Conservation (phyloP, 53 echinoderm and acorn worm species). For the Paracentrotus lividus region DNA sequence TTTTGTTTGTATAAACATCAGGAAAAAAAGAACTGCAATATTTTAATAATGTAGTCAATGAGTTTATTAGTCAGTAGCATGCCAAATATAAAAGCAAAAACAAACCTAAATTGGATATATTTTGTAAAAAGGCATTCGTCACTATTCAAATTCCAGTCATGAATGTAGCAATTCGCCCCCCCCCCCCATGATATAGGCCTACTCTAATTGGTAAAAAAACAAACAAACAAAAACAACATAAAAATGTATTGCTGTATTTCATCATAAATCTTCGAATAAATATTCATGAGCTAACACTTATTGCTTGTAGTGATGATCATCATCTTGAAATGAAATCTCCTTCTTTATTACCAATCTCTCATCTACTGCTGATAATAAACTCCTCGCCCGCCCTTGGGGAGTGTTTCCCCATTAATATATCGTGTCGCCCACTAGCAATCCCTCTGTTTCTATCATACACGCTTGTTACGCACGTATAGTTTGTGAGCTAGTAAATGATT, state of each 20-base stretch:
- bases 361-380: constrained; percentile 53
- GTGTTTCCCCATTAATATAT: constrained; percentile 21
- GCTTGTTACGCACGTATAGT: constrained; percentile 40
- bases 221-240: too few species aligned
- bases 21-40: too few species aligned
- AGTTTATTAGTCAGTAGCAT: too few species aligned
- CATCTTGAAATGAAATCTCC: background rate
- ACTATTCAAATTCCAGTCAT: background rate
- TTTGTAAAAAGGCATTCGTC: too few species aligned
- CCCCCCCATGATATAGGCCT: background rate
- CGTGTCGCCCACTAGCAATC: background rate
- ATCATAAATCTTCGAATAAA: background rate
- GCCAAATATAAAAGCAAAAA: too few species aligned
- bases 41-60: too few species aligned
- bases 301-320: background rate
- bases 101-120: too few species aligned
- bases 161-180: background rate
- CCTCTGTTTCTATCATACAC: background rate
- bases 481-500: constrained; percentile 48
- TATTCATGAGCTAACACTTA: background rate
- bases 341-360: constrained; percentile 5
- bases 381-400: constrained; percentile 40
- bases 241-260: background rate
- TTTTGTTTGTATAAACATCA: too few species aligned
- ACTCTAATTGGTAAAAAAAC: background rate